phyloP scores from a whole-genome alignment of 1,140 invertebrate species.

The Eueides isabella region DNA sequence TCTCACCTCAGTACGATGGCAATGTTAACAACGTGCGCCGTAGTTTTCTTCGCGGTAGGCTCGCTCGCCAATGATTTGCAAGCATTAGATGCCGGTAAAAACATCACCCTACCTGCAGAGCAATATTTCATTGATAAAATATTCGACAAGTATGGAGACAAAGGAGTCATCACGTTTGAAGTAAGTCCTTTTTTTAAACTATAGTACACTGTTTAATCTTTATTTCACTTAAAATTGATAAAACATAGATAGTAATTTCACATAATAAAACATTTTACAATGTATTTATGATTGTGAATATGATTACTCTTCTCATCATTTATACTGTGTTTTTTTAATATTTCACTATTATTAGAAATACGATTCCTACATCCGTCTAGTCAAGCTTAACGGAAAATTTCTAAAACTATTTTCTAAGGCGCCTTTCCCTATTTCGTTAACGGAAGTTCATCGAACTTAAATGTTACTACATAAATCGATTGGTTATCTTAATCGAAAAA shows the following conservation, averaged over 20 bases:
- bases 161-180: conserved; percentile 84
- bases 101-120: conserved; percentile 68
- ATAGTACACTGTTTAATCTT: not conserved
- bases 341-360: conserved; percentile 37
- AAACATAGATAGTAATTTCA: not conserved
- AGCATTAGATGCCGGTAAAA: conserved; percentile 38
- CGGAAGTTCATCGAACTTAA: conserved; percentile 75
- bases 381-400: conserved; percentile 52
- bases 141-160: conserved; percentile 84
- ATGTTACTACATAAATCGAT: conserved; percentile 50
- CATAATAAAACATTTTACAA: not conserved
- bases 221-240: not conserved
- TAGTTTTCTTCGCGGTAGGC: conserved; percentile 58
- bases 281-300: not conserved
- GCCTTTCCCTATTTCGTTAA: conserved; percentile 68
- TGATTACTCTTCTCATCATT: not conserved
- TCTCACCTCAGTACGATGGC: conserved; percentile 51
- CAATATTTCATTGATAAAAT: conserved; percentile 82
- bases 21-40: conserved; percentile 58
- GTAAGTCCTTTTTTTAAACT: conserved; percentile 62
- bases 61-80: conserved; percentile 41
- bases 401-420: conserved; percentile 54
- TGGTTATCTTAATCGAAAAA: conserved; percentile 57
- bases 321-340: conserved; percentile 22
- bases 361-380: conserved; percentile 37